Evolutionary conservation across 2,113 vertebrate species (phyloP).

Genomic region (Clupea harengus): DNA sequence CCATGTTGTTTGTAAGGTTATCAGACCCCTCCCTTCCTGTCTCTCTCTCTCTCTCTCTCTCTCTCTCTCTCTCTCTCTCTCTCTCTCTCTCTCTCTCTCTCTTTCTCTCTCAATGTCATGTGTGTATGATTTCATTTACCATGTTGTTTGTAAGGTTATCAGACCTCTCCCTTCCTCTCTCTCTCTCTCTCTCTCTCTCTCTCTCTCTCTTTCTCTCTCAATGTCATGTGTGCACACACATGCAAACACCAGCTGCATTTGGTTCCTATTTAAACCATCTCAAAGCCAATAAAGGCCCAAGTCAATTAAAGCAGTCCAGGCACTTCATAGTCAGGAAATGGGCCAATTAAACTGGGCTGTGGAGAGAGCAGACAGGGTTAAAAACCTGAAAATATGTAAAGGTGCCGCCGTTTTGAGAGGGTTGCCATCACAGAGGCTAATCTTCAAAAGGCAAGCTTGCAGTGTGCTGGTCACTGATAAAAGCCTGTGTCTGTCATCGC

Average conservation of each 20-base stretch:
- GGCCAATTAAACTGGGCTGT: conserved; percentile 68
- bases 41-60: background rate
- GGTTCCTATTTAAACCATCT: conserved; percentile 69
- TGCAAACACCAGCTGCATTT: conserved; percentile 60
- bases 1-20: background rate
- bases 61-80: background rate
- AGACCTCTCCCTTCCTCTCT: conserved; percentile 4
- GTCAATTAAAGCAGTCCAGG: conserved; percentile 68
- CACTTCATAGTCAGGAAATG: conserved; percentile 70
- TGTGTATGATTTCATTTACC: background rate
- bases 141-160: background rate
- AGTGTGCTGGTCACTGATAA: conserved; percentile 76
- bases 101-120: conserved; percentile 42
- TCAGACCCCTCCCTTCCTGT: background rate
- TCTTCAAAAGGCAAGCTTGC: conserved; percentile 72
- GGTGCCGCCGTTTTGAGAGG: conserved; percentile 54
- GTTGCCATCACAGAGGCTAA: conserved; percentile 68
- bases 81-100: background rate
- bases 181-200: background rate
- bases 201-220: conserved; percentile 26
- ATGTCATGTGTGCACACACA: conserved; percentile 1
- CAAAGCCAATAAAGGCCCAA: conserved; percentile 68
- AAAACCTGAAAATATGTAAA: conserved; percentile 55
- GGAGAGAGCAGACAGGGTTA: conserved; percentile 30
- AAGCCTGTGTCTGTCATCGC: conserved; percentile 71